A percentile compares a stretch with the other conserved stretches of the same genome.
These are phyloP conservation scores for Ctena decussata DNA, from an alignment of 2,888 invertebrate genomes.

Conservation along the genomic window DNA sequence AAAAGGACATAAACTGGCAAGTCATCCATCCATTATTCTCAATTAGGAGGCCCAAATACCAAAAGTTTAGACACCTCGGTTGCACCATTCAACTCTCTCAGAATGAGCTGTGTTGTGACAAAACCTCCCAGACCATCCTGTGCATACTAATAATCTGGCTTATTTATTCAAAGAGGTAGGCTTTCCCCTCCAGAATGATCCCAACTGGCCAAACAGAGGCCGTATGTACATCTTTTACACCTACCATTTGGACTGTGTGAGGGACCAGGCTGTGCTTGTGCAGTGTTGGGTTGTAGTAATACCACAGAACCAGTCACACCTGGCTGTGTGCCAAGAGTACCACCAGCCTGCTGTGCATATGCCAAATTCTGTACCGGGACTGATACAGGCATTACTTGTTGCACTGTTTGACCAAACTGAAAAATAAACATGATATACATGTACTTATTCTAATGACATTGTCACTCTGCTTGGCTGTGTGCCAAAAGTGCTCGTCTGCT, in stretches of 20 bases:
- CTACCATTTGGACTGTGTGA: slow-evolving; percentile 54
- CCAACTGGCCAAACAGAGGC: too few relatives aligned
- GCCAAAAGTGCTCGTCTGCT: slow-evolving; percentile 35
- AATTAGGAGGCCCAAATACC: too few relatives aligned
- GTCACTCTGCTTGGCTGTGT: slow-evolving; percentile 4
- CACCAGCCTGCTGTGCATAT: slow-evolving; percentile 40
- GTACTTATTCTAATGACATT: background rate
- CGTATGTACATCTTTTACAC: too few relatives aligned
- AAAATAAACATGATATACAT: background rate
- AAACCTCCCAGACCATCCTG: too few relatives aligned
- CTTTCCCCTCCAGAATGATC: too few relatives aligned
- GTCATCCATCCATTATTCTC: too few relatives aligned
- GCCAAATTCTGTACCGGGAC: slow-evolving; percentile 91
- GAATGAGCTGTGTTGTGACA: too few relatives aligned
- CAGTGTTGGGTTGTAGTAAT: slow-evolving; percentile 67
- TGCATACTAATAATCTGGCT: too few relatives aligned
- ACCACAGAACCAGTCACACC: slow-evolving; percentile 50
- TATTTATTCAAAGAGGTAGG: too few relatives aligned
- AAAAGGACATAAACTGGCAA: too few relatives aligned
- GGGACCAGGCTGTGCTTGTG: slow-evolving; percentile 25
- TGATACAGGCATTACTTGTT: slow-evolving; percentile 91
- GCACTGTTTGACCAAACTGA: background rate
- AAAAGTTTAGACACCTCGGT: too few relatives aligned
- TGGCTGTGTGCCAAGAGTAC: slow-evolving; percentile 4
- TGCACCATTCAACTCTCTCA: too few relatives aligned